Conservation (phyloP, 2,797 vertebrate genomes). For the Meda fulgida region DNA sequence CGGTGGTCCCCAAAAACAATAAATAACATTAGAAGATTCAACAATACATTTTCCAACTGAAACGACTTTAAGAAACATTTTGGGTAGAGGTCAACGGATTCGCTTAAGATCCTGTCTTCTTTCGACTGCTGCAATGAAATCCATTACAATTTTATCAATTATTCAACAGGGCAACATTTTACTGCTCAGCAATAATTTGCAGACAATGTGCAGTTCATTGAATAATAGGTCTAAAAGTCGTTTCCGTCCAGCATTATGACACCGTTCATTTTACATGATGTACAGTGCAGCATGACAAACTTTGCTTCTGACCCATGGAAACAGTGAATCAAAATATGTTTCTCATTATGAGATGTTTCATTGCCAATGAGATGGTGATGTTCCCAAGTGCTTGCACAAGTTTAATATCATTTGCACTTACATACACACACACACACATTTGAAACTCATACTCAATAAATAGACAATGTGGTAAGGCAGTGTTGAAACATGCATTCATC, state of each 20-base stretch:
- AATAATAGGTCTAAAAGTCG: not conserved
- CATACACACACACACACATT: constrained; percentile 65
- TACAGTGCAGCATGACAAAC: not conserved
- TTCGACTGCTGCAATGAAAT: constrained; percentile 9
- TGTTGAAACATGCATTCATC: constrained; percentile 88
- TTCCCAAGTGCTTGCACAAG: constrained; percentile 57
- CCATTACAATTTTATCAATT: not conserved
- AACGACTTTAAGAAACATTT: constrained; percentile 66
- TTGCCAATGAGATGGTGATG: constrained; percentile 54
- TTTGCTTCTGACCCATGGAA: not conserved
- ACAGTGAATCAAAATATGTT: not conserved
- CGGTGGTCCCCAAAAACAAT: constrained; percentile 70
- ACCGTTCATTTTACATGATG: not conserved
- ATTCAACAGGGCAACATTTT: constrained; percentile 16
- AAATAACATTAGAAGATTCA: constrained; percentile 78
- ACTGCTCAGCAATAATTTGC: constrained; percentile 8
- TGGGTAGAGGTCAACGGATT: constrained; percentile 31
- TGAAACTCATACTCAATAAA: constrained; percentile 88
- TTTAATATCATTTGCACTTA: constrained; percentile 60
- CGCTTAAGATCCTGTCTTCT: constrained; percentile 34
- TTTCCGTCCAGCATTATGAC: not conserved
- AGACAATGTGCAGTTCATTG: not conserved
- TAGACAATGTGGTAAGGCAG: constrained; percentile 94
- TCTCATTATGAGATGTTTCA: constrained; percentile 5
- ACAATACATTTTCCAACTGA: constrained; percentile 78